These are phyloP conservation scores for Hypomecis atomaria DNA, from an alignment of 2,888 invertebrate genomes.

Conservation along the genomic window DNA sequence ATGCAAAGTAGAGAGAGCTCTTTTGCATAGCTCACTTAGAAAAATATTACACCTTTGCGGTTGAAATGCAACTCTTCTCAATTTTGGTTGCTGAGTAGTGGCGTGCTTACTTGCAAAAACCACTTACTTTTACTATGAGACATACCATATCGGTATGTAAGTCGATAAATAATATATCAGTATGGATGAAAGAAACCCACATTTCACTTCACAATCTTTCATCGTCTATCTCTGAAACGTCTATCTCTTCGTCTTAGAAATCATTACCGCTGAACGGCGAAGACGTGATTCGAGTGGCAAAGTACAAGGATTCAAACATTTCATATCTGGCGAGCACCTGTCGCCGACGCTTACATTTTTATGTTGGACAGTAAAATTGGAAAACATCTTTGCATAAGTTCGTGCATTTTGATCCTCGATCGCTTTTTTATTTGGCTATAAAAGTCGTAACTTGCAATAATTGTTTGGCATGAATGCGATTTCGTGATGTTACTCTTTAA, in stretches of 20 bases:
- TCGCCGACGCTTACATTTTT: slow-evolving; percentile 36
- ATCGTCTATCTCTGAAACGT: background rate
- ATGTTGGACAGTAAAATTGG: slow-evolving; percentile 40
- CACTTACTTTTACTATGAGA: no score
- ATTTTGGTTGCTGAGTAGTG: no score
- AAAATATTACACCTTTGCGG: no score
- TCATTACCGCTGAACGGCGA: slow-evolving; percentile 14
- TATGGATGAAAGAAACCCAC: no score
- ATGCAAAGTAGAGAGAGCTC: no score
- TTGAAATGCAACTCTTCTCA: no score
- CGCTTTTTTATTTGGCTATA: slow-evolving; percentile 27
- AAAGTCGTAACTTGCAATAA: slow-evolving; percentile 19
- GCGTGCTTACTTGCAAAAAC: no score
- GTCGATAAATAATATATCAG: no score
- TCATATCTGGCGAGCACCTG: slow-evolving; percentile 40
- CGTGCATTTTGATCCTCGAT: slow-evolving; percentile 26
- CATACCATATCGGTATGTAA: no score
- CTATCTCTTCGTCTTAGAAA: background rate
- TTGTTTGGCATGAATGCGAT: slow-evolving; percentile 5
- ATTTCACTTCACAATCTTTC: background rate
- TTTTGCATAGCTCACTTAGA: no score
- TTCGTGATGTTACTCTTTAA: slow-evolving; percentile 6
- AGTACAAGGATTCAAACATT: slow-evolving; percentile 16
- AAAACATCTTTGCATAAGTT: slow-evolving; percentile 37
- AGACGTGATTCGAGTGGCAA: slow-evolving; percentile 18